Evolutionary conservation across 2,113 vertebrate genomes (phyloP).

Genomic region (Pterocles orientalis): DNA sequence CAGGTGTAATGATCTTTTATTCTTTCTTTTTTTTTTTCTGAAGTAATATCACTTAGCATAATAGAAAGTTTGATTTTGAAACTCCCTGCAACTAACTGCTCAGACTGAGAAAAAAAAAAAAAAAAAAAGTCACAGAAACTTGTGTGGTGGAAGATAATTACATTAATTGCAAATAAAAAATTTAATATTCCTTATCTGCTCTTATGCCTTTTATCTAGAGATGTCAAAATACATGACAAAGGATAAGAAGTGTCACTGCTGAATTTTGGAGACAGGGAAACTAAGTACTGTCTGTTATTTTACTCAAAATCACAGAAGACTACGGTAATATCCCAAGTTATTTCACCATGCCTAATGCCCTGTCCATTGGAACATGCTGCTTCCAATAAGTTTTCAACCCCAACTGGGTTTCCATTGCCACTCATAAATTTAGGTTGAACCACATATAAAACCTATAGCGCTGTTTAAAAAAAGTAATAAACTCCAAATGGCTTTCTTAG

Average conservation of each 20-base stretch:
- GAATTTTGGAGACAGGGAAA: background rate
- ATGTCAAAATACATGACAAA: conserved; percentile 41
- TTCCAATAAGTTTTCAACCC: background rate
- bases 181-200: conserved; percentile 38
- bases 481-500: background rate
- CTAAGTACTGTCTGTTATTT: background rate
- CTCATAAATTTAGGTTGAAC: background rate
- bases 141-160: conserved; percentile 3
- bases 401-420: background rate
- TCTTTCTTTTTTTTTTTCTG: background rate
- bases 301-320: background rate
- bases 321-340: background rate
- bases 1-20: background rate
- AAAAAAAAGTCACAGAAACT: background rate
- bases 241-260: background rate
- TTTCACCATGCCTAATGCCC: background rate
- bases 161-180: conserved; percentile 6
- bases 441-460: background rate
- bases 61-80: background rate
- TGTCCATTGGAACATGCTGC: background rate
- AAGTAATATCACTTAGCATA: background rate
- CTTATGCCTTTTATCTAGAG: conserved; percentile 19
- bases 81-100: background rate
- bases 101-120: background rate
- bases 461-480: background rate